Percentiles rank a stretch among this genome's conserved stretches.
phyloP scores from a whole-genome alignment of 64 coral and sea anemone species.

The Dendronephthya gigantea region DNA sequence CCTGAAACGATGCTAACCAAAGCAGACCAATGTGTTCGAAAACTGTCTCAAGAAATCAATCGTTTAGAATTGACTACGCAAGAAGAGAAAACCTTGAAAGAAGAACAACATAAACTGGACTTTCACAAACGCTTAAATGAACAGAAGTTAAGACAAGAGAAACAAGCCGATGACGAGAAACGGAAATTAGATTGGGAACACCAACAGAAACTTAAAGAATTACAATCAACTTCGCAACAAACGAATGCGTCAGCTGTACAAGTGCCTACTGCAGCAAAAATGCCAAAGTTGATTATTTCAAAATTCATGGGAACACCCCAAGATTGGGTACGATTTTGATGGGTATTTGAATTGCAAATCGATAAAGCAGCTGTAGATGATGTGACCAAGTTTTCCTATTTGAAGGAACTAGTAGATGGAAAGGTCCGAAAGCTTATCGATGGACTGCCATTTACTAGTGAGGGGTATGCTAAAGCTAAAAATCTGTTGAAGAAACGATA shows the following conservation, averaged over 20 bases:
- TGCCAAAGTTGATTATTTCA: conserved; percentile 25
- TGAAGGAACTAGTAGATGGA: conserved; percentile 33
- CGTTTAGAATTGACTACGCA: neutral
- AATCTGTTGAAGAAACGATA: neutral
- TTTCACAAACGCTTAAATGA: neutral
- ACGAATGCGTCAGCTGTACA: neutral
- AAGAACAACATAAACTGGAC: neutral
- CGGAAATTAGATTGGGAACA: neutral
- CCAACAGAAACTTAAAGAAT: neutral
- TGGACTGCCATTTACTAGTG: conserved; percentile 33
- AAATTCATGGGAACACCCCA: conserved; percentile 30
- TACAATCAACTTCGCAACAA: neutral
- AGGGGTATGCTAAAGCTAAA: conserved; percentile 24
- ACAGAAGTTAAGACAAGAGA: neutral
- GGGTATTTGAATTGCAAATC: conserved; percentile 23
- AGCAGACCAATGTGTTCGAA: neutral
- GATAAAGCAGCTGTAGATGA: neutral
- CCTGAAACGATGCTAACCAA: neutral
- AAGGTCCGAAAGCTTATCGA: conserved; percentile 41
- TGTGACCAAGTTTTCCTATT: conserved; percentile 30
- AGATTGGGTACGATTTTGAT: conserved; percentile 37
- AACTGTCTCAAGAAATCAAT: neutral
- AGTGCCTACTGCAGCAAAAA: conserved; percentile 10
- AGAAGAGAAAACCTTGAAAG: neutral
- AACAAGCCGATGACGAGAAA: neutral